Evolutionary conservation across 2,888 invertebrate genomes (phyloP), one percentile per base, ranked within the genome.

Genomic region (Monoplex corrugatus): DNA sequence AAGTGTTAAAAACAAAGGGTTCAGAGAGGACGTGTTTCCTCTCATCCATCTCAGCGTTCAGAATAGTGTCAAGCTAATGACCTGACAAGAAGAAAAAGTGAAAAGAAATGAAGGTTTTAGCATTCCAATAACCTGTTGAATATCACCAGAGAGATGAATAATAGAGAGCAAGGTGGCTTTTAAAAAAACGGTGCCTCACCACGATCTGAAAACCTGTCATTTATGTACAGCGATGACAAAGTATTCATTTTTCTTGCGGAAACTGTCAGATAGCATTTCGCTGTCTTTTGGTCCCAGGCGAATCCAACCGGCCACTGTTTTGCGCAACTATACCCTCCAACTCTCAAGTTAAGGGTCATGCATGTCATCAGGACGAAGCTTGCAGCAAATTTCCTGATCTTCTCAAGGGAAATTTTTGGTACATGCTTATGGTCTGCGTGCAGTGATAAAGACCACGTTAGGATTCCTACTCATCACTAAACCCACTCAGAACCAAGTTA

Each of bases 391-490:
- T 75, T 75, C 28, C 75, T 35, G 38, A 13, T 75, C 75, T 75
- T 38, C 75, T 23, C 35, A 0, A 23, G 75, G 75, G 75, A 57
- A 75, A 75, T 38, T 32, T 75, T 0, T 35, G 38, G 75, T 16
- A 38, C 38, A 1, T 75, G 75, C 35, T 75, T 38, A 75, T 16
- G 35, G 75, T 35, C 75, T 75, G 75, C 75, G 38, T 19, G 75
- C 75, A 1, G 38, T 75, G 75, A 75, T 38, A 2, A 75, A 38
- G 23, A 10, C 38, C 16, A 35, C 35, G 75, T 35, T 75, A 75
- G 35, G 75, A 75, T 75, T 38, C 75, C 13, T 35, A 75, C 75
- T 75, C 75, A 75, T 75, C 75, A 75, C 35, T 75, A 75, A 75
- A 75, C 75, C 38, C 16, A 16, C 75, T 38, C 75, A 35, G 38